Percentiles rank a stretch among this genome's conserved stretches.
These are phyloP conservation scores for Zosterops lateralis DNA, from an alignment of 2,113 vertebrate genomes.

Conservation along the genomic window DNA sequence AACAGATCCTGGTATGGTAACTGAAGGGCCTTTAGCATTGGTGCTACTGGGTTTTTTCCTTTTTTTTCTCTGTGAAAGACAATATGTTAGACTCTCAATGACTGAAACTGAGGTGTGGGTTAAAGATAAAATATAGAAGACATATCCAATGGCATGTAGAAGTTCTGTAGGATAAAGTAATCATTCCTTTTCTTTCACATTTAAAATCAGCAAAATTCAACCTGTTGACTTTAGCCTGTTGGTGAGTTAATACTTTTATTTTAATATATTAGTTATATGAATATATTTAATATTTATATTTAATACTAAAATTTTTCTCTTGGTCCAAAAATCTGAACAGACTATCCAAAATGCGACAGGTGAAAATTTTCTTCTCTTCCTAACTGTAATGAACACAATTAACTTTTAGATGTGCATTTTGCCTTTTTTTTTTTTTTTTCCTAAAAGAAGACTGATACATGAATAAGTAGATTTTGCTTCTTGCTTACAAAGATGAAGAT, in stretches of 20 bases:
- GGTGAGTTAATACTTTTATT: neutral
- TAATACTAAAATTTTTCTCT: neutral
- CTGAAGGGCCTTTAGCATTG: neutral
- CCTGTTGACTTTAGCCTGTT: neutral
- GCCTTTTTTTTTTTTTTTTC: accelerated
- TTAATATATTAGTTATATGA: neutral
- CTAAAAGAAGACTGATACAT: accelerated
- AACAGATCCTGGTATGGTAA: neutral
- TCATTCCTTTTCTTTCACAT: neutral
- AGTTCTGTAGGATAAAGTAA: neutral
- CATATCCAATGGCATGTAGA: neutral
- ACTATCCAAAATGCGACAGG: neutral
- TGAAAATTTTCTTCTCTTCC: neutral
- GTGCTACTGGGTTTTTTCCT: accelerated
- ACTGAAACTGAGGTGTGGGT: neutral
- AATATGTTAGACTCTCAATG: neutral
- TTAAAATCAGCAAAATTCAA: neutral
- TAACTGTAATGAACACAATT: neutral
- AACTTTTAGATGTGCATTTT: neutral
- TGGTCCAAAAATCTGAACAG: neutral
- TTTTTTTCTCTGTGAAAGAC: neutral
- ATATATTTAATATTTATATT: neutral
- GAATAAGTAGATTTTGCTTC: neutral
- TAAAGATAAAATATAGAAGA: neutral
- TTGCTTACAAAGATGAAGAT: neutral